Evolutionary conservation across 1,140 invertebrate genomes (phyloP).

Genomic region (Psix sp.): DNA sequence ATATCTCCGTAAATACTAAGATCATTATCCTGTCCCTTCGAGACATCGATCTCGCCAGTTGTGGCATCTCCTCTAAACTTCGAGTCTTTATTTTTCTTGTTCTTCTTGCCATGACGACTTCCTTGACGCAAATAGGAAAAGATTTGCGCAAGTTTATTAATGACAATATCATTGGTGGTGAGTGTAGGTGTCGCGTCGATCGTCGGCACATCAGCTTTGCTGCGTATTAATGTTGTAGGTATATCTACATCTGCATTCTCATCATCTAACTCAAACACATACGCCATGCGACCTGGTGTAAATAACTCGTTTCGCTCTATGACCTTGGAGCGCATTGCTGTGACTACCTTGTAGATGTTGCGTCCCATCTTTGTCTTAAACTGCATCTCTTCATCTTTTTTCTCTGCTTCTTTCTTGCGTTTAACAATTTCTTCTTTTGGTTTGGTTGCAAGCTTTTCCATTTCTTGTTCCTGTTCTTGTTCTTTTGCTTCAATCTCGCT

Average conservation of each 20-base stretch:
- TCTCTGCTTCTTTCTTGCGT: slow-evolving; percentile 78
- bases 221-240: slow-evolving; percentile 95
- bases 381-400: slow-evolving; percentile 85
- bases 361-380: slow-evolving; percentile 88
- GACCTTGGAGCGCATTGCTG: slow-evolving; percentile 82
- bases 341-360: slow-evolving; percentile 84
- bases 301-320: slow-evolving; percentile 95
- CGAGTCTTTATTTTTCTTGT: slow-evolving; percentile 83
- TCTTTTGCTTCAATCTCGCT: slow-evolving; percentile 76
- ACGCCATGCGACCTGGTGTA: slow-evolving; percentile 97
- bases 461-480: slow-evolving; percentile 80
- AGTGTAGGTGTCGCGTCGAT: slow-evolving; percentile 87
- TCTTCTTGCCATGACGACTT: slow-evolving; percentile 85
- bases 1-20: slow-evolving; percentile 94
- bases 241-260: slow-evolving; percentile 94
- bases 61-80: slow-evolving; percentile 58
- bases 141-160: slow-evolving; percentile 98
- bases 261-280: slow-evolving; percentile 96
- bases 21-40: slow-evolving; percentile 79
- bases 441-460: slow-evolving; percentile 78
- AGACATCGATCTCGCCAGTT: slow-evolving; percentile 27
- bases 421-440: slow-evolving; percentile 73
- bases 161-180: slow-evolving; percentile 96
- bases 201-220: slow-evolving; percentile 94
- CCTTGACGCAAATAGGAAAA: slow-evolving; percentile 94